Evolutionary conservation across 2,113 vertebrate species (phyloP).

Genomic region (Pseudolaguvia tuberculata): DNA sequence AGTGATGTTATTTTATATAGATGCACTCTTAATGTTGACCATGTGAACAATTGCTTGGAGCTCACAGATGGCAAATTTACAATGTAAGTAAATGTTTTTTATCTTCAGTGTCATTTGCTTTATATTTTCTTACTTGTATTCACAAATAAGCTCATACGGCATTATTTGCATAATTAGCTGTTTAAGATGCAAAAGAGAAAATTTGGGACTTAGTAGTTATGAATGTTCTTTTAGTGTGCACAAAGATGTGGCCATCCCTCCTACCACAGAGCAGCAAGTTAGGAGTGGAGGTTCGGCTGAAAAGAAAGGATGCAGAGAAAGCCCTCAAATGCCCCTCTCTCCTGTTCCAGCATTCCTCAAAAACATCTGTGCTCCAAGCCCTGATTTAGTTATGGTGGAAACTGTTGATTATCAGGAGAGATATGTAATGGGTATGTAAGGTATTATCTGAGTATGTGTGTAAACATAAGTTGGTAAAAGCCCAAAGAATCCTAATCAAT

Average conservation of each 20-base stretch:
- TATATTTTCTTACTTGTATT: no score
- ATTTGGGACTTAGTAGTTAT: neutral
- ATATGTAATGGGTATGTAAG: conserved; percentile 8
- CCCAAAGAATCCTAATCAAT: neutral
- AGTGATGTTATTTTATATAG: conserved; percentile 48
- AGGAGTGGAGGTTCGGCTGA: conserved; percentile 5
- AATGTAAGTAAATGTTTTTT: conserved; percentile 52
- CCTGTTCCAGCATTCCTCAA: neutral
- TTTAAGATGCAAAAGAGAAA: neutral
- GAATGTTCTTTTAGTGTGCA: neutral
- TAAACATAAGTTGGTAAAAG: neutral
- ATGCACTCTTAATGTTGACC: conserved; percentile 52
- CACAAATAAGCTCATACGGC: no score
- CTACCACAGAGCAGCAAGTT: neutral
- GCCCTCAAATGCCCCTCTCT: neutral
- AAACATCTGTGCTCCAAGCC: conserved; percentile 1
- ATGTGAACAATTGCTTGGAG: conserved; percentile 51
- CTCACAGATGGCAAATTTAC: conserved; percentile 44
- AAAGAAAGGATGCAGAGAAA: conserved; percentile 27
- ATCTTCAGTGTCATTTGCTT: neutral
- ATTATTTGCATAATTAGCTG: neutral
- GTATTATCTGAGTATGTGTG: no score
- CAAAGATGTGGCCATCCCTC: neutral
- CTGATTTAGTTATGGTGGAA: conserved; percentile 73
- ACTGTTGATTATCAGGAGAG: conserved; percentile 39